Evolutionary conservation across 37 sponge, comb jelly and placozoan species (phyloP).

Genomic region (Aplysina aerophoba): DNA sequence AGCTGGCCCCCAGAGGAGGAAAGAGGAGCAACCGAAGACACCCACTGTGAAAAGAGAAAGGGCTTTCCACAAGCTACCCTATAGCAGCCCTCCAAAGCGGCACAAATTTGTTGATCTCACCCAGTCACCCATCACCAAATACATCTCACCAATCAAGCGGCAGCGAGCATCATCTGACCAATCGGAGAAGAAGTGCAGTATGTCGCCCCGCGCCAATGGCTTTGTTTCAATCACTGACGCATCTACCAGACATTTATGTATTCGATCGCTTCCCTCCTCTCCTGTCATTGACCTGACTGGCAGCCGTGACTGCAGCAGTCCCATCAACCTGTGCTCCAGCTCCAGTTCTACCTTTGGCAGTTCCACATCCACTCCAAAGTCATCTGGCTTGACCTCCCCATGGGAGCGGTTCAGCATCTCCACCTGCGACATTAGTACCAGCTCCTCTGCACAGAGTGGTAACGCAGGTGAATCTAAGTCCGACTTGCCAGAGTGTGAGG

Average conservation of each 20-base stretch:
- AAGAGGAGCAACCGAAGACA: too few species aligned
- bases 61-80: too few species aligned
- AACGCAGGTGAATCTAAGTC: too few species aligned
- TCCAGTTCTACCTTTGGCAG: not conserved
- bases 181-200: not conserved
- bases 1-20: too few species aligned
- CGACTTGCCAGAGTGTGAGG: too few species aligned
- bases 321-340: constrained; percentile 1
- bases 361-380: constrained; percentile 1
- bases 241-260: not conserved
- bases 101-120: not conserved
- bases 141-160: not conserved
- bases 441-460: not conserved
- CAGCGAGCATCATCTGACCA: not conserved
- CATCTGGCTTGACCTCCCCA: not conserved
- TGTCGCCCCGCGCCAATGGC: not conserved
- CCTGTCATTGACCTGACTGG: constrained; percentile 17
- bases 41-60: too few species aligned
- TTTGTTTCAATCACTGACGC: not conserved
- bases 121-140: constrained; percentile 9
- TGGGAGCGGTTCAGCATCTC: not conserved
- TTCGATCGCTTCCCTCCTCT: not conserved
- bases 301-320: not conserved
- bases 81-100: too few species aligned
- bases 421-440: not conserved